Conservation (phyloP, 2,888 invertebrate genomes). For the Sinhomidia bicolor region DNA sequence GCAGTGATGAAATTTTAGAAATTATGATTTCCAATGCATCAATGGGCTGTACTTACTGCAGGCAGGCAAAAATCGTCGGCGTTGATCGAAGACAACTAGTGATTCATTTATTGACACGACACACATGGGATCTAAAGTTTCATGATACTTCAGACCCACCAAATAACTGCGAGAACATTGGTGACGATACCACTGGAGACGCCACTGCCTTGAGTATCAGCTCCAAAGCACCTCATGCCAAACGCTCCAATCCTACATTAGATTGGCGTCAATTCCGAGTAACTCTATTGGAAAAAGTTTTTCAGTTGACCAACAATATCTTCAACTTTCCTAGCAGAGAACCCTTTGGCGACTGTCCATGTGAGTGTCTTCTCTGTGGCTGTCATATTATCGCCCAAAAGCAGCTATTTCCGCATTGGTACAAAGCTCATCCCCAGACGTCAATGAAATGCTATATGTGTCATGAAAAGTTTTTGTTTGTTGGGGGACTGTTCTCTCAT, state of each 20-base stretch:
- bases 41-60: slow-evolving; percentile 89
- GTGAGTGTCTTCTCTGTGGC: slow-evolving; percentile 80
- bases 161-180: not conserved
- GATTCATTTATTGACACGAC: slow-evolving; percentile 90
- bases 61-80: slow-evolving; percentile 92
- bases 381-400: slow-evolving; percentile 67
- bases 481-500: slow-evolving; percentile 79
- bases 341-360: slow-evolving; percentile 76
- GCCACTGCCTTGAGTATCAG: not conserved
- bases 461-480: slow-evolving; percentile 78
- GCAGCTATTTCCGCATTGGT: slow-evolving; percentile 78
- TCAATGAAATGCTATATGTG: slow-evolving; percentile 80
- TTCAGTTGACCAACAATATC: slow-evolving; percentile 71
- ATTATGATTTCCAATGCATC: slow-evolving; percentile 75
- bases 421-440: slow-evolving; percentile 76
- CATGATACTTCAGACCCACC: not conserved
- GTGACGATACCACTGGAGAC: not conserved
- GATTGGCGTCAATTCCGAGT: slow-evolving; percentile 74
- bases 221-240: not conserved
- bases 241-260: not conserved
- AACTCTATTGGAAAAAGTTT: slow-evolving; percentile 76
- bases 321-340: slow-evolving; percentile 66
- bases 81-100: slow-evolving; percentile 92
- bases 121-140: slow-evolving; percentile 84
- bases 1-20: slow-evolving; percentile 58